Base-by-base conservation (phyloP, 2,888 invertebrate species). In the Epinotia demarniana region DNA sequence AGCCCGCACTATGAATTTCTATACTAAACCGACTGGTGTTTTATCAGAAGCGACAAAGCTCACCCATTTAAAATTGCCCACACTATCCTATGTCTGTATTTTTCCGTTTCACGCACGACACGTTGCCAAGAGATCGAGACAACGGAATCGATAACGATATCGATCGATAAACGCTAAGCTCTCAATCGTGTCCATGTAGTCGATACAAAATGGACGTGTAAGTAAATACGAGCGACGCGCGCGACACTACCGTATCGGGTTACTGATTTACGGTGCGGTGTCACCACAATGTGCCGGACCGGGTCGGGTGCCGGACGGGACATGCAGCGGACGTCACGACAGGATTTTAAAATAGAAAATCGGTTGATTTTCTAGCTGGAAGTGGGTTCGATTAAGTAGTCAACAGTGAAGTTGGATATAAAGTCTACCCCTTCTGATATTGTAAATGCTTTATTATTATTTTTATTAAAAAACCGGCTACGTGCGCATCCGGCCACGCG, bases 211-310 rank as follows among this genome's bases (percentile, higher is more conserved):
- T 79, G 79, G 78, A 79, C 81, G 81, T 84, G 82, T 82, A 83
- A 81, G 84, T 82, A 81, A 82, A 82, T 83, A 85, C 82, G 81
- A 80, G 81, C 80, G 80, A 83, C 82, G 81, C 72, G 75, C 79
- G 77, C 78, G 82, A 86, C 84, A 86, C 85, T 86, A 85, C 85
- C 83, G 84, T 85, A 85, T 86, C 86, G 79, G 78, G 81, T 85
- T 86, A 81, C 86, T 83, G 85, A 86, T 84, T 86, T 86, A 86
- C 77, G 79, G 80, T 66, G 53, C 57, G 72, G 60, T 72, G 76
- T 78, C 75, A 61, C 80, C 76, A 71, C 76, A 75, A 19, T 62
- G 63, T 68, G 64, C 23, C 60, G 23, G 60, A 23, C 23, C 33
- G 1, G 13, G 69, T 23, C 16, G 70, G 70, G 64, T 39, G 6